phyloP scores from a whole-genome alignment of 2,113 vertebrate species.

The Oryzias melastigma region DNA sequence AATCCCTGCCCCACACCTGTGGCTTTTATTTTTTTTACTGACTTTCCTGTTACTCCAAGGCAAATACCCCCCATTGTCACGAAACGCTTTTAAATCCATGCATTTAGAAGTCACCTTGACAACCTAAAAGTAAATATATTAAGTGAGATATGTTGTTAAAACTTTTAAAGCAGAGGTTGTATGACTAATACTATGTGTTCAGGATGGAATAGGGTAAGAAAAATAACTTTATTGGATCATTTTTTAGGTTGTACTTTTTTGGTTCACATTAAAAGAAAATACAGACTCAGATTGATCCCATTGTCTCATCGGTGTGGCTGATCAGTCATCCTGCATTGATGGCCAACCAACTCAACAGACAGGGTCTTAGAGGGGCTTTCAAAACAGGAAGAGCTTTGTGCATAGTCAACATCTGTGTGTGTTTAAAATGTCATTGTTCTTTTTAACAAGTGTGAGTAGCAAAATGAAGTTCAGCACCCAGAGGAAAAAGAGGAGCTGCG shows the following conservation, averaged over 20 bases:
- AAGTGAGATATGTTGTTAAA: too few species aligned
- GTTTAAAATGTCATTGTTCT: background rate
- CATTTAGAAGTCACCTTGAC: conserved; percentile 7
- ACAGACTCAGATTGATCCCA: conserved; percentile 34
- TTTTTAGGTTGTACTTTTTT: background rate
- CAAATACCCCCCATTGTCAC: conserved; percentile 44
- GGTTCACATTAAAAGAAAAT: too few species aligned
- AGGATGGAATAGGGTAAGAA: background rate
- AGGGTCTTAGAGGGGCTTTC: conserved; percentile 61
- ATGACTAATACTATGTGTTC: background rate
- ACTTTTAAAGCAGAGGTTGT: background rate
- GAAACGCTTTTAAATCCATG: conserved; percentile 31
- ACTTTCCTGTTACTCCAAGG: conserved; percentile 30
- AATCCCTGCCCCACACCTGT: conserved; percentile 69
- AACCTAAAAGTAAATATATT: conserved; percentile 10
- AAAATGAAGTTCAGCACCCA: background rate
- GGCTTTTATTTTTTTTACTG: conserved; percentile 43
- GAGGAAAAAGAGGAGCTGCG: background rate
- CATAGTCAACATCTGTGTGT: conserved; percentile 10
- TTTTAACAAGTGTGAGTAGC: background rate
- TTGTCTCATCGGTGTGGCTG: conserved; percentile 44
- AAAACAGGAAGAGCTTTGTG: conserved; percentile 63
- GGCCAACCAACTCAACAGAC: conserved; percentile 54
- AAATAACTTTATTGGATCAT: background rate
- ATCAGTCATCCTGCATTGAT: conserved; percentile 27